Evolutionary conservation across 2,113 vertebrate species (phyloP).

Genomic region (Nettapus auritus): DNA sequence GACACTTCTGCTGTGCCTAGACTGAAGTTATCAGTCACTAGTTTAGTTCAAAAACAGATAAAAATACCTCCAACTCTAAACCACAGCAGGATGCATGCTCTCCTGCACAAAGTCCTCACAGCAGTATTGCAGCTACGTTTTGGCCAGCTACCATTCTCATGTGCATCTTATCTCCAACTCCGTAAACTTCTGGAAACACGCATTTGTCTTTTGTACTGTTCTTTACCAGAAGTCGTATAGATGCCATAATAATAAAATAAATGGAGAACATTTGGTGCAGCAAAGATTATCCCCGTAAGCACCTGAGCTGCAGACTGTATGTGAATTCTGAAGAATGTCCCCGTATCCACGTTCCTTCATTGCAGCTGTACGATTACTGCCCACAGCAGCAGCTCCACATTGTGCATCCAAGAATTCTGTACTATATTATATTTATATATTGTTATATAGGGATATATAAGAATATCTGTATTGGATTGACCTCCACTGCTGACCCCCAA

Average conservation of each 20-base stretch:
- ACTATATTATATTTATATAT: too few relatives aligned
- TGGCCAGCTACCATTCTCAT: too few relatives aligned
- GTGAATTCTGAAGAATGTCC: rapidly evolving
- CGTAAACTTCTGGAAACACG: background rate
- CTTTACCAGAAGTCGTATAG: background rate
- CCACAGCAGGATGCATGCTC: background rate
- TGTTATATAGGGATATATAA: too few relatives aligned
- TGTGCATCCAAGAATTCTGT: too few relatives aligned
- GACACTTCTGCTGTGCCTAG: background rate
- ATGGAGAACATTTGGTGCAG: background rate
- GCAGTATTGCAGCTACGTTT: background rate
- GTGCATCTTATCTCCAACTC: background rate
- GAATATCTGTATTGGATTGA: background rate
- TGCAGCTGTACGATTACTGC: background rate
- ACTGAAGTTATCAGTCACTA: background rate
- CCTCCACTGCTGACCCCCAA: background rate
- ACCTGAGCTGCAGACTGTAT: background rate
- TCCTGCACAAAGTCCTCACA: background rate
- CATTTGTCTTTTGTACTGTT: background rate
- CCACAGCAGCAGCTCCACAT: rapidly evolving
- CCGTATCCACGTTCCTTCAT: background rate
- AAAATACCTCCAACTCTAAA: background rate
- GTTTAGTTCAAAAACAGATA: background rate
- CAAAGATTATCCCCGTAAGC: background rate
- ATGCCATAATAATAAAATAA: background rate